Evolutionary conservation across 2,888 invertebrate genomes (phyloP).

Genomic region (Anaspis maculata): DNA sequence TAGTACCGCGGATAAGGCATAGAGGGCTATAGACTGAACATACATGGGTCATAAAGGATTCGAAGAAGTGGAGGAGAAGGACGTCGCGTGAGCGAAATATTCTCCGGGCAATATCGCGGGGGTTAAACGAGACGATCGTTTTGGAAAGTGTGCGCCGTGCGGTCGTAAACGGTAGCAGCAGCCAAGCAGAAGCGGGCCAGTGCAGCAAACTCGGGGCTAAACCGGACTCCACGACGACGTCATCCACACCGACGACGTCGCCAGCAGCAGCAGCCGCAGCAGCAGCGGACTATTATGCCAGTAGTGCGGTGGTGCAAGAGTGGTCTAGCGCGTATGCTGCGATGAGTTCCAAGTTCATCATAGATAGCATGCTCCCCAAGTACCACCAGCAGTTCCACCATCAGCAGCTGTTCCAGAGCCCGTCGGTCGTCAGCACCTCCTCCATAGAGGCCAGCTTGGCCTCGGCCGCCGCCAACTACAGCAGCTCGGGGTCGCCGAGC

Average conservation of each 20-base stretch:
- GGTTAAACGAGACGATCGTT: slow-evolving; percentile 39
- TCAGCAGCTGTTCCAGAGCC: slow-evolving; percentile 53
- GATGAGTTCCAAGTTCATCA: slow-evolving; percentile 96
- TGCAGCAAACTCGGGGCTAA: too few species aligned
- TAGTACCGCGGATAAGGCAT: slow-evolving; percentile 62
- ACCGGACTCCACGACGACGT: too few species aligned
- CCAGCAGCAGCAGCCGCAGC: background rate
- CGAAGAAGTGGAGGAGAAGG: slow-evolving; percentile 62
- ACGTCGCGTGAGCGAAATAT: slow-evolving; percentile 48
- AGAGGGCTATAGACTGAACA: slow-evolving; percentile 77
- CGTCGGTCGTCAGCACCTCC: slow-evolving; percentile 49
- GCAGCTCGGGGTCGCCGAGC: slow-evolving; percentile 54
- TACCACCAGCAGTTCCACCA: slow-evolving; percentile 76
- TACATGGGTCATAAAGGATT: slow-evolving; percentile 81
- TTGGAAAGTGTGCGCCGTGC: slow-evolving; percentile 31
- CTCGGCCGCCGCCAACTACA: slow-evolving; percentile 52
- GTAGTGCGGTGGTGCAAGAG: slow-evolving; percentile 37
- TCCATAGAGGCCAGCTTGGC: slow-evolving; percentile 67
- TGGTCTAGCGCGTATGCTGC: slow-evolving; percentile 45
- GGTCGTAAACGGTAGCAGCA: slow-evolving; percentile 34
- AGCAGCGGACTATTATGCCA: slow-evolving; percentile 33
- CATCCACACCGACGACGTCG: background rate
- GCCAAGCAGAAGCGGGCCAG: slow-evolving; percentile 23
- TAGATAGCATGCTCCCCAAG: slow-evolving; percentile 96
- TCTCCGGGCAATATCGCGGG: slow-evolving; percentile 41